Percentiles rank a stretch among this genome's conserved stretches.
Conservation (phyloP, 1,140 invertebrate species). For the Sitophilus oryzae region DNA sequence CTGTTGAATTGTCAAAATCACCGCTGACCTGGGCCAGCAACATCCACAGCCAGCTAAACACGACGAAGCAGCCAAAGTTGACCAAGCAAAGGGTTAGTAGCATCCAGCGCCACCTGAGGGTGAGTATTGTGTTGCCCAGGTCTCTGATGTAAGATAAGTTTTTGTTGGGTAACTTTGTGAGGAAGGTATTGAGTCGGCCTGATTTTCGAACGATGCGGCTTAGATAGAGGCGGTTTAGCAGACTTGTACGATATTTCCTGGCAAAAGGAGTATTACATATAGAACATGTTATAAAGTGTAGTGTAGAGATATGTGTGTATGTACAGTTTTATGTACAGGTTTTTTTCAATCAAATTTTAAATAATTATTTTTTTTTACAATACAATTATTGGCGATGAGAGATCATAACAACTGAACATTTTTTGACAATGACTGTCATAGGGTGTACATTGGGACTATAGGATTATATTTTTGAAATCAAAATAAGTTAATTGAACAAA, state of each 20-base stretch:
- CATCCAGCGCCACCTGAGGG: slow-evolving; percentile 56
- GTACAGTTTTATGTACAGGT: too few species aligned
- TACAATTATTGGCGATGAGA: too few species aligned
- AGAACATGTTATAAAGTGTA: not conserved
- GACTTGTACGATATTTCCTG: slow-evolving; percentile 17
- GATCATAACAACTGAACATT: too few species aligned
- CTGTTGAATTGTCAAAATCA: slow-evolving; percentile 25
- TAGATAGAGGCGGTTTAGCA: slow-evolving; percentile 17
- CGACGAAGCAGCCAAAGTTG: slow-evolving; percentile 31
- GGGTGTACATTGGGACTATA: too few species aligned
- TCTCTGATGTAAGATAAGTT: slow-evolving; percentile 51
- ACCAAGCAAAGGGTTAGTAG: slow-evolving; percentile 46
- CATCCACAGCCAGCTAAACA: slow-evolving; percentile 35
- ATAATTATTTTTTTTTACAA: too few species aligned
- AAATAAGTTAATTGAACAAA: too few species aligned
- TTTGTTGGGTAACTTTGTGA: slow-evolving; percentile 29
- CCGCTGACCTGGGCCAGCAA: slow-evolving; percentile 31
- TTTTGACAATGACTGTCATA: too few species aligned
- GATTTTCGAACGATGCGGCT: slow-evolving; percentile 31
- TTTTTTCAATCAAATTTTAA: too few species aligned
- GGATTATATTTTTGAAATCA: too few species aligned
- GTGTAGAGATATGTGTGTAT: not conserved
- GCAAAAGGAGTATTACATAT: not conserved
- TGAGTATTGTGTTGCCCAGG: slow-evolving; percentile 55
- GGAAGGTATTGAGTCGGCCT: slow-evolving; percentile 29